Evolutionary conservation across 2,113 vertebrate species (phyloP), one percentile per base, ranked within the genome.

Genomic region (Saiga tatarica): DNA sequence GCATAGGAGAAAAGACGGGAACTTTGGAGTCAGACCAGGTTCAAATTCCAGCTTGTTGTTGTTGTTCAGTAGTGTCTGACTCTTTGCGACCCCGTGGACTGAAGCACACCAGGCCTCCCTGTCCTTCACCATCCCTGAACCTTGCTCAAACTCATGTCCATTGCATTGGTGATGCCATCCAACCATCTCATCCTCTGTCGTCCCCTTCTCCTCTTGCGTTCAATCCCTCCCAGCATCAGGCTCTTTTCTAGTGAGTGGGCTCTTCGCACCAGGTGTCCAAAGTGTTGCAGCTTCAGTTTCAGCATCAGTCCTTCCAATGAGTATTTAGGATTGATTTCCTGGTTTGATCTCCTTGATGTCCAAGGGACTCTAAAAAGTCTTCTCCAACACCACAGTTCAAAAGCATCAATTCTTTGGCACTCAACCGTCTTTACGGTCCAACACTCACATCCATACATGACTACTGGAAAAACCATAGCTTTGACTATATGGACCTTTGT

Each of bases 11-110:
- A 91, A 55, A 91, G 33, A 45, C 3, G 36, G 45, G 83, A 81
- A 87, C 76, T 94, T 83, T 91, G 91, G 53, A 95, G 28, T 95
- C 23, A 87, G 50, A 39, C n/a, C 50, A 86, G 25, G 91, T 89
- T 71, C 57, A 87, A 71, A 88, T 79, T 89, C 78, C 83, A 92
- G n/a, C 67, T 39, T 23, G 10, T 6, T 12, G 16, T 64, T 62
- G 15, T 67, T 71, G 19, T 12, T 39, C 67, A 71, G n/a, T 71
- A 23, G 67, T 71, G 67, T 71, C 67, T 36, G 67, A 71, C 19
- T 71, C 19, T 39, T 71, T 71, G 19, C n/a, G 10, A 71, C 10
- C 67, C 67, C 10, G 0, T 12, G 19, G 67, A 39, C 67, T 39
- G 67, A 39, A 71, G 67, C n/a, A 36, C 0, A 1, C 64, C n/a